phyloP scores from a whole-genome alignment of 2,888 invertebrate genomes.

The Geophilus truncorum region DNA sequence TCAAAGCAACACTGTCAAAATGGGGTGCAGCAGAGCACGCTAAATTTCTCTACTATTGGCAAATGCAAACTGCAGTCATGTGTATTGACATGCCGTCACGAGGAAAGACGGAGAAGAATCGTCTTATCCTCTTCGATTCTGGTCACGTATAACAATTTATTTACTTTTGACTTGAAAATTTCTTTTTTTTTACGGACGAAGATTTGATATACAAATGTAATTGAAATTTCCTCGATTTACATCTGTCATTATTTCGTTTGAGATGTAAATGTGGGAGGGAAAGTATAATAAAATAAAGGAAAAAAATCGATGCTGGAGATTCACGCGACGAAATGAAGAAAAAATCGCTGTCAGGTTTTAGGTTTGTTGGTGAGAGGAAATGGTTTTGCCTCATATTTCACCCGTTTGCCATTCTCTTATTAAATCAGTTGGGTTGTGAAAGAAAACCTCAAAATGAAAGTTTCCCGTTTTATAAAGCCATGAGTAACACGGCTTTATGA shows the following conservation, averaged over 20 bases:
- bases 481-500: slow-evolving; percentile 5
- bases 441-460: not conserved
- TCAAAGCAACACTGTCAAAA: not conserved
- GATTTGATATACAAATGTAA: not conserved
- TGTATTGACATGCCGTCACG: not conserved
- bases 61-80: not conserved
- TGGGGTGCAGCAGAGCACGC: not conserved
- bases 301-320: not conserved
- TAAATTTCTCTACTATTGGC: not conserved
- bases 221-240: not conserved
- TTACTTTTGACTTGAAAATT: not conserved
- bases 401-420: not conserved
- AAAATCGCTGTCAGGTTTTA: no score
- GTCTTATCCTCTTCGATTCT: not conserved
- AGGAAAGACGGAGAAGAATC: not conserved
- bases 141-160: not conserved
- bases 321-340: no score
- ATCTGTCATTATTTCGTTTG: not conserved
- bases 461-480: slow-evolving; percentile 1
- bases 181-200: not conserved
- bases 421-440: not conserved
- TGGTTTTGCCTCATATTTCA: not conserved
- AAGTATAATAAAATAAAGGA: not conserved
- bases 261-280: no score
- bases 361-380: not conserved